Conservation (phyloP, 1,140 invertebrate genomes). For the Drosophila persimilis region DNA sequence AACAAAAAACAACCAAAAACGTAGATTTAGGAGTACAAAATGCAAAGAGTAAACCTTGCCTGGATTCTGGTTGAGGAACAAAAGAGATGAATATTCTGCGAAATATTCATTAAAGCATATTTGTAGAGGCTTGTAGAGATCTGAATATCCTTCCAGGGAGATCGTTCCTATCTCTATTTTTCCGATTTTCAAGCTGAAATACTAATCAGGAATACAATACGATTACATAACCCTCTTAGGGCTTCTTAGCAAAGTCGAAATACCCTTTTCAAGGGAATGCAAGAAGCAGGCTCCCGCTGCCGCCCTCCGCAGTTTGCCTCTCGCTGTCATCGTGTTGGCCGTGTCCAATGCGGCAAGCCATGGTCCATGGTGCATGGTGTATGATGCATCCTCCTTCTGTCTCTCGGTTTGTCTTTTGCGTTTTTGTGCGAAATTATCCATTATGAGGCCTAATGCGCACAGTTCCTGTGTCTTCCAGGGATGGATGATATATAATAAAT, state of each 20-base stretch:
- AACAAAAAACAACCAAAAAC: no score
- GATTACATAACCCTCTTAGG: no score
- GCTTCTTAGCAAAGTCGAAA: neutral
- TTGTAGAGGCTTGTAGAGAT: conserved; percentile 40
- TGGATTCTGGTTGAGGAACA: no score
- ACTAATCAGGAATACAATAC: no score
- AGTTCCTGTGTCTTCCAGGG: conserved; percentile 62
- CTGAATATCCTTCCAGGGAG: no score
- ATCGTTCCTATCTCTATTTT: no score
- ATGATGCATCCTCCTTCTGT: conserved; percentile 14
- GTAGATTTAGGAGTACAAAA: no score
- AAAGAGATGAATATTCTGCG: conserved; percentile 47
- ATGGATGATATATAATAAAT: conserved; percentile 16
- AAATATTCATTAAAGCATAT: conserved; percentile 77
- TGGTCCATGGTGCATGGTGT: no score
- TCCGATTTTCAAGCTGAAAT: no score
- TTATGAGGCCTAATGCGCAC: conserved; percentile 72
- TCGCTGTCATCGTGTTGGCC: conserved; percentile 12
- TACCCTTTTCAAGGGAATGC: neutral
- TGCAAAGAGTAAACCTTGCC: no score
- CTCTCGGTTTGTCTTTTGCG: neutral
- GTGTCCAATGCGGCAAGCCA: conserved; percentile 46
- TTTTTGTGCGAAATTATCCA: conserved; percentile 73
- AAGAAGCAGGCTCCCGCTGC: conserved; percentile 30
- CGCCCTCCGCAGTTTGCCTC: no score